These are phyloP conservation scores for Ranitomeya variabilis DNA, from an alignment of 2,113 vertebrate species.

Conservation along the genomic window DNA sequence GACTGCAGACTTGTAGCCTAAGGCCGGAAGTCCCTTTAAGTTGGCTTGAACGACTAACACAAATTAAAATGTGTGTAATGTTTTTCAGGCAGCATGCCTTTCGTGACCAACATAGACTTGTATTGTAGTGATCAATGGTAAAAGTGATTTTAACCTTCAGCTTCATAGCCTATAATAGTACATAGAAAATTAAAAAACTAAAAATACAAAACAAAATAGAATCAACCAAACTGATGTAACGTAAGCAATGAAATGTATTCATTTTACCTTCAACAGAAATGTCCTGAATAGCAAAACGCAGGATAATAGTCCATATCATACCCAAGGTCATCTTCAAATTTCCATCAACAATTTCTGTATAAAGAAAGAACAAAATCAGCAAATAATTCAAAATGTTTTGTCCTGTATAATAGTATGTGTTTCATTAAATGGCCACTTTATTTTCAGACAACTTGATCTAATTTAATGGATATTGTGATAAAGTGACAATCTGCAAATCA, in stretches of 20 bases:
- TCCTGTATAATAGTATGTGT: too few species aligned
- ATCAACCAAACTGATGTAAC: background rate
- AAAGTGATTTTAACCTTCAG: background rate
- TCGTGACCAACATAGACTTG: background rate
- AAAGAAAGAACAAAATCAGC: background rate
- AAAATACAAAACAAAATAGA: background rate
- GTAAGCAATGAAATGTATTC: background rate
- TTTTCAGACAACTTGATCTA: too few species aligned
- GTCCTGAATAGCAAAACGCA: conserved; percentile 91
- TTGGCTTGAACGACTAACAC: too few species aligned
- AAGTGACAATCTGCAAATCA: too few species aligned
- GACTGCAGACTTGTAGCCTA: too few species aligned
- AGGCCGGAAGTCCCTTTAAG: too few species aligned
- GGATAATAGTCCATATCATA: conserved; percentile 95
- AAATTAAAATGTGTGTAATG: too few species aligned
- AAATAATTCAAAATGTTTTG: background rate
- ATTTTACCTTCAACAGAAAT: conserved; percentile 87
- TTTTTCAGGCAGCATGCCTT: too few species aligned
- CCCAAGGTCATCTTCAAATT: conserved; percentile 92
- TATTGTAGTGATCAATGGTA: background rate
- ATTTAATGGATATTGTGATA: too few species aligned
- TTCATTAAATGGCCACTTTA: too few species aligned
- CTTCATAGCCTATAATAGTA: background rate
- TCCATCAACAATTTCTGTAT: conserved; percentile 85
- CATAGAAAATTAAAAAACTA: background rate